phyloP scores from a whole-genome alignment of 2,888 invertebrate species.

The Cecidostiba fungosa region DNA sequence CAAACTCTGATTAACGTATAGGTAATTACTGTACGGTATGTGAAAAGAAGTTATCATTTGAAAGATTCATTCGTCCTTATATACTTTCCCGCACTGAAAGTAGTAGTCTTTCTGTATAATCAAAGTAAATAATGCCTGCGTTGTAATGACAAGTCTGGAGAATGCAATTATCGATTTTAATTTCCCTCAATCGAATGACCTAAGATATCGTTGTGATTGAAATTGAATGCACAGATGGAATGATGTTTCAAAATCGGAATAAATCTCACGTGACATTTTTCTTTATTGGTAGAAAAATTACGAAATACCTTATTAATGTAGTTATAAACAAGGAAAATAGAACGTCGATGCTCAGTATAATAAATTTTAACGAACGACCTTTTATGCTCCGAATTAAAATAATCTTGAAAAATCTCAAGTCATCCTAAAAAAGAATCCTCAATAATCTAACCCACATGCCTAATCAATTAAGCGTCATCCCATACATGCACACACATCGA shows the following conservation, averaged over 20 bases:
- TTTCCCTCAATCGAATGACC: neutral
- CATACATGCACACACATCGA: neutral
- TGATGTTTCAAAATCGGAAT: neutral
- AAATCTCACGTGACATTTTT: neutral
- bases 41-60: neutral
- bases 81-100: neutral
- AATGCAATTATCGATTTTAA: conserved; percentile 27
- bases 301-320: too few relatives aligned
- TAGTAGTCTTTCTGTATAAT: conserved; percentile 18
- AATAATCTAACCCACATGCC: neutral
- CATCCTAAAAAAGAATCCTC: too few relatives aligned
- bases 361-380: too few relatives aligned
- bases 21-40: too few relatives aligned
- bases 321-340: neutral
- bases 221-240: neutral
- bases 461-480: neutral
- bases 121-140: conserved; percentile 23
- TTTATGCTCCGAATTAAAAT: neutral
- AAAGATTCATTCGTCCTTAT: neutral
- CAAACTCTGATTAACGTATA: neutral
- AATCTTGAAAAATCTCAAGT: too few relatives aligned
- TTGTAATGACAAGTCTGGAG: neutral
- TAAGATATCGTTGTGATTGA: conserved; percentile 2
- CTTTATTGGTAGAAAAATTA: too few relatives aligned
- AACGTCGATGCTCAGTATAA: neutral